Conservation (phyloP, 1,140 invertebrate species). For the Artemia franciscana region DNA sequence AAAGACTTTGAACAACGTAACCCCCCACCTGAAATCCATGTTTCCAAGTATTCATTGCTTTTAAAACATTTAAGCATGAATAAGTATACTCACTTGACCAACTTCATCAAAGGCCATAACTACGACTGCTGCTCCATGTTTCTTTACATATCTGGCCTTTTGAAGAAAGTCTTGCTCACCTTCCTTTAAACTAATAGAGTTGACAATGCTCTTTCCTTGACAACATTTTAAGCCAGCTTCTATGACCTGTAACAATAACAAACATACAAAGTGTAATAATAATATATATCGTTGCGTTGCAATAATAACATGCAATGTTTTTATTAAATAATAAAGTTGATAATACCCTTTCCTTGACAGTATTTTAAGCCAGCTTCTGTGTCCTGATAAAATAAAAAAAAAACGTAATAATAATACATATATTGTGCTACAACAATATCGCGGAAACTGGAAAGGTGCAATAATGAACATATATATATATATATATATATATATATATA, state of each 20-base stretch:
- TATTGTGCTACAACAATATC: no score
- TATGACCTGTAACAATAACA: slow-evolving; percentile 13
- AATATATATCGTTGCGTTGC: no score
- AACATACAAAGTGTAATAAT: slow-evolving; percentile 27
- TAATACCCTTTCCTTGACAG: slow-evolving; percentile 33
- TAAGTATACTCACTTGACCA: slow-evolving; percentile 28
- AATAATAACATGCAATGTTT: no score
- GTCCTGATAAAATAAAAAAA: slow-evolving; percentile 11
- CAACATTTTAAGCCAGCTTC: slow-evolving; percentile 32
- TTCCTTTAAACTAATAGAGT: slow-evolving; percentile 31
- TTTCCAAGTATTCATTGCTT: slow-evolving; percentile 16
- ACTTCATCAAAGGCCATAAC: slow-evolving; percentile 30
- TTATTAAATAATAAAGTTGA: slow-evolving; percentile 32
- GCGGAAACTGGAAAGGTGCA: no score
- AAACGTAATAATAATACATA: slow-evolving; percentile 30
- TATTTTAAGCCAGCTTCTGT: slow-evolving; percentile 32
- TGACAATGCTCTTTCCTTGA: slow-evolving; percentile 36
- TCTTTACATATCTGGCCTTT: slow-evolving; percentile 21
- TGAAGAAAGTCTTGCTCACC: slow-evolving; percentile 29
- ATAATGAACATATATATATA: no score
- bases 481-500: no score
- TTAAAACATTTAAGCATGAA: slow-evolving; percentile 24
- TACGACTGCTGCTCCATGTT: slow-evolving; percentile 34
- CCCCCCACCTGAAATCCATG: slow-evolving; percentile 12
- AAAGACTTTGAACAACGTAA: slow-evolving; percentile 21